phyloP scores from a whole-genome alignment of 2,113 vertebrate genomes.

The Saimiri boliviensis region DNA sequence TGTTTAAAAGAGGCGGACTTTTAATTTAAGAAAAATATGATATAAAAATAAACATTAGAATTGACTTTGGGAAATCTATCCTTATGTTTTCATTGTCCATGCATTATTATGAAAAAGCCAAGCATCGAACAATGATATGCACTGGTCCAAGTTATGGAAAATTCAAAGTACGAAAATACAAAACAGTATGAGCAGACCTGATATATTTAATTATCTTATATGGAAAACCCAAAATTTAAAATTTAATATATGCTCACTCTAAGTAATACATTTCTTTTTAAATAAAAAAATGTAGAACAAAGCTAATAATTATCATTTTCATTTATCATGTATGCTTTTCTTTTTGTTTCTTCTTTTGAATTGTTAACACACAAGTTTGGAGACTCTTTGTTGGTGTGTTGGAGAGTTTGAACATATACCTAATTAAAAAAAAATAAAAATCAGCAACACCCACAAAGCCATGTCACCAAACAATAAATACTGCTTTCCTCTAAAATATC shows the following conservation, averaged over 20 bases:
- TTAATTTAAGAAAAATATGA: background rate
- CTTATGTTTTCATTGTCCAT: background rate
- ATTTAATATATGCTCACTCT: background rate
- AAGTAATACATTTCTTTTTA: background rate
- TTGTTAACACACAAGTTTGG: background rate
- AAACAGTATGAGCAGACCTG: background rate
- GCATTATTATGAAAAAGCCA: background rate
- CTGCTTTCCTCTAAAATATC: slow-evolving; percentile 19
- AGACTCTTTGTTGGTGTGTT: background rate
- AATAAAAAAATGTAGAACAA: background rate
- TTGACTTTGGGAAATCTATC: background rate
- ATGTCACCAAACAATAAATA: slow-evolving; percentile 57
- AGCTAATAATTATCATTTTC: background rate
- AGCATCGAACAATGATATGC: background rate
- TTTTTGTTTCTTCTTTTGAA: slow-evolving; percentile 13
- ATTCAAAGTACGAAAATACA: background rate
- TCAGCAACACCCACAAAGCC: background rate
- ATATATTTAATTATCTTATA: background rate
- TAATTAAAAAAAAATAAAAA: slow-evolving; percentile 59
- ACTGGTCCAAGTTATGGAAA: background rate
- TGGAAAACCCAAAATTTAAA: background rate
- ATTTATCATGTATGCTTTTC: background rate
- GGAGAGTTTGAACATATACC: slow-evolving; percentile 20
- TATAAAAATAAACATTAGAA: background rate
- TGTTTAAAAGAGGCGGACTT: background rate